phyloP scores from a whole-genome alignment of 2,113 vertebrate genomes.

The Porphyrio hochstetteri region DNA sequence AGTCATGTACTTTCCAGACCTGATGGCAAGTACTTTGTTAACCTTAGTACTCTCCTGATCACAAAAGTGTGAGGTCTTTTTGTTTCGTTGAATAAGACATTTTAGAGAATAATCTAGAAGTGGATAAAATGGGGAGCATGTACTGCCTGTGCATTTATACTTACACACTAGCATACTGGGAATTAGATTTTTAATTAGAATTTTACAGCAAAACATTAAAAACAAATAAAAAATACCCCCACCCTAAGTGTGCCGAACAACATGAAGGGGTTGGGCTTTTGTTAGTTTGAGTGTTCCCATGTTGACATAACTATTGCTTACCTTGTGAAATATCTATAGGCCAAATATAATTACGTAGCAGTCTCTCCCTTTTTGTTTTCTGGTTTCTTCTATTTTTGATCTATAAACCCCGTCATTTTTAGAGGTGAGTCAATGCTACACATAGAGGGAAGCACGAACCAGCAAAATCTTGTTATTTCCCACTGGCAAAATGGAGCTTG shows the following conservation, averaged over 20 bases:
- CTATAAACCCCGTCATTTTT: not conserved
- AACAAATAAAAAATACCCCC: not conserved
- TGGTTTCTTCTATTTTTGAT: conserved; percentile 2
- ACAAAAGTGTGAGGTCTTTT: not conserved
- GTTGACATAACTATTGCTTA: not conserved
- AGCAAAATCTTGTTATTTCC: not conserved
- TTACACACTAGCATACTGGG: not conserved
- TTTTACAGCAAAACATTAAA: not conserved
- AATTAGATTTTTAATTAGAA: not conserved
- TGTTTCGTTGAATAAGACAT: not conserved
- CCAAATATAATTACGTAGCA: not conserved
- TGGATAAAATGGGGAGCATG: not conserved
- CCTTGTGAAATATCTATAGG: not conserved
- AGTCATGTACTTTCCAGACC: not conserved
- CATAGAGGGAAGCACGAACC: not conserved
- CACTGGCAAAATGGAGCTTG: not conserved
- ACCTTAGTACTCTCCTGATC: not conserved
- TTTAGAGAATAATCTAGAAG: not conserved
- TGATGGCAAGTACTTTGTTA: not conserved
- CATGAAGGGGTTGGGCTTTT: not conserved
- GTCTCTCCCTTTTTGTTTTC: not conserved
- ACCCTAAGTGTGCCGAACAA: not conserved
- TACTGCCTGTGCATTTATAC: not conserved
- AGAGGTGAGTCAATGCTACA: not conserved
- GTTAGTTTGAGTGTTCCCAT: not conserved